phyloP scores from a whole-genome alignment of 2,113 vertebrate species.

The Columbina picui region DNA sequence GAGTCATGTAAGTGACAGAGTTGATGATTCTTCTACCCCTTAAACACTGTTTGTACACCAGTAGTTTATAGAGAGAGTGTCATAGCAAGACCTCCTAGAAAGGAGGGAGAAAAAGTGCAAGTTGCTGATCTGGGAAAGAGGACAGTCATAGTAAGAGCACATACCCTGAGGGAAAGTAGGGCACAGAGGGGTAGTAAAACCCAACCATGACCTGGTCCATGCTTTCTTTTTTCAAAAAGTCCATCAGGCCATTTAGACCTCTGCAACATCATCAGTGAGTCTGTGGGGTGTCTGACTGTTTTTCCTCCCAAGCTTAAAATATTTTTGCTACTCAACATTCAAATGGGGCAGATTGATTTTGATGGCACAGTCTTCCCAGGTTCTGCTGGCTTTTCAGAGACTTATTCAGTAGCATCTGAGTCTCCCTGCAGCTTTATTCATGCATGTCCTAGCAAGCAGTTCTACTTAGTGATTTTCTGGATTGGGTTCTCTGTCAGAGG shows the following conservation, averaged over 20 bases:
- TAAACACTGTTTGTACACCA: not conserved
- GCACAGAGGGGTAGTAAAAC: not conserved
- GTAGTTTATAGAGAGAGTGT: not conserved
- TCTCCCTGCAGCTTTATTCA: conserved; percentile 24
- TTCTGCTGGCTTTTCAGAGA: not conserved
- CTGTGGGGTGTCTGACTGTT: not conserved
- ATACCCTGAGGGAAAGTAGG: fast-evolving
- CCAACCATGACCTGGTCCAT: not conserved
- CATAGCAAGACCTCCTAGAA: not conserved
- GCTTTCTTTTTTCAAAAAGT: not conserved
- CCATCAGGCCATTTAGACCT: not conserved
- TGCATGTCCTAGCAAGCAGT: not conserved
- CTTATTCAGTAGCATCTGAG: not conserved
- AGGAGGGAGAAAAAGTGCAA: not conserved
- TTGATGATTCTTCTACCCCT: not conserved
- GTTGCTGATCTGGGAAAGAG: not conserved
- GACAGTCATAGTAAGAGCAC: not conserved
- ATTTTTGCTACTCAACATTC: conserved; percentile 11
- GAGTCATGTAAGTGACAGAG: not conserved
- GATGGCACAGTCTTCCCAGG: not conserved
- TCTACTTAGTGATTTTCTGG: conserved; percentile 20
- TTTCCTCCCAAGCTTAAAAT: not conserved
- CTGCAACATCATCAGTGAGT: not conserved
- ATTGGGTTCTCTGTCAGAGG: conserved; percentile 12
- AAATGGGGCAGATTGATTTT: not conserved